phyloP scores from a whole-genome alignment of 1,140 invertebrate genomes.

The Zaprionus africanus region DNA sequence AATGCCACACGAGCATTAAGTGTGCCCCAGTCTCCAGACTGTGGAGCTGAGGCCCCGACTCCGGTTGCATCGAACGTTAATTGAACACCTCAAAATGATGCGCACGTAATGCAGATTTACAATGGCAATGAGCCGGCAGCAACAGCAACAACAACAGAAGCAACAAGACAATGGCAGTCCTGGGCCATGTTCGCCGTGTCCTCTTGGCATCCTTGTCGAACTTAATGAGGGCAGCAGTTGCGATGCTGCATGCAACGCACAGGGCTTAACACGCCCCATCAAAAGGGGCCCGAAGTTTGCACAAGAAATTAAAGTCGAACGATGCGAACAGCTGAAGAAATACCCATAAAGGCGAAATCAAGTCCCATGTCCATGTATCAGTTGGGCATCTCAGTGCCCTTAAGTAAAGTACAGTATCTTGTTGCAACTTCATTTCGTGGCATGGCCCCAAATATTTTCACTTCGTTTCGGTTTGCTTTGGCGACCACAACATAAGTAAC shows the following conservation, averaged over 20 bases:
- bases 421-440: slow-evolving; percentile 81
- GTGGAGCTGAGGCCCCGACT: background rate
- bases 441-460: slow-evolving; percentile 79
- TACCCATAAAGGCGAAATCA: slow-evolving; percentile 62
- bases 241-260: slow-evolving; percentile 44
- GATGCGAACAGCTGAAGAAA: slow-evolving; percentile 45
- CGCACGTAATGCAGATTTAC: slow-evolving; percentile 80
- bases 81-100: slow-evolving; percentile 82
- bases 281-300: slow-evolving; percentile 72
- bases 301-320: slow-evolving; percentile 75
- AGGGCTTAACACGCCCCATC: slow-evolving; percentile 75
- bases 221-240: slow-evolving; percentile 67
- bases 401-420: slow-evolving; percentile 83
- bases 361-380: slow-evolving; percentile 74
- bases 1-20: slow-evolving; percentile 56
- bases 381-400: slow-evolving; percentile 81
- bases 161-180: slow-evolving; percentile 65
- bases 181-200: slow-evolving; percentile 38
- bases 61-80: slow-evolving; percentile 55
- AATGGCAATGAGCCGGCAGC: slow-evolving; percentile 58
- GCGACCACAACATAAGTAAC: slow-evolving; percentile 64
- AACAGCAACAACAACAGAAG: background rate
- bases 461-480: slow-evolving; percentile 56
- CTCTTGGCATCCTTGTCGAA: slow-evolving; percentile 46
- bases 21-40: slow-evolving; percentile 20